Evolutionary conservation across 2,113 vertebrate species (phyloP).

Genomic region (Indri indri): DNA sequence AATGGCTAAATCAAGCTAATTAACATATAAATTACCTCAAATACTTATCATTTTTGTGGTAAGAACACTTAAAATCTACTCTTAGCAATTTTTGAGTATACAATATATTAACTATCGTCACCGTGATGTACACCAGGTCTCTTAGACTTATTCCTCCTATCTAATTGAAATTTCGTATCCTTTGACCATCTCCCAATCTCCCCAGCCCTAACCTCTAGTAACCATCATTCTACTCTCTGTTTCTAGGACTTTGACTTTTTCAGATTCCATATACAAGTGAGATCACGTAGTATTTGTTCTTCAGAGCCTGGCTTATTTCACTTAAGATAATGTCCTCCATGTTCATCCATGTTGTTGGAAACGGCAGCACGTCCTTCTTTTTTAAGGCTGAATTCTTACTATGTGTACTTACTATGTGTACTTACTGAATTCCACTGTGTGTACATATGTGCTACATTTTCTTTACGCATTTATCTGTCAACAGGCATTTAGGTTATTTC

Average conservation of each 20-base stretch:
- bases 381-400: background rate
- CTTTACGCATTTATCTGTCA: background rate
- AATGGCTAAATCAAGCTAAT: background rate
- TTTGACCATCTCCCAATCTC: background rate
- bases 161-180: background rate
- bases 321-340: background rate
- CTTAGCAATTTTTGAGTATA: background rate
- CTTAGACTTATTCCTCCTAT: background rate
- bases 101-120: background rate
- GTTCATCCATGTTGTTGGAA: background rate
- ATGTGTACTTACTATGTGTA: too few relatives aligned
- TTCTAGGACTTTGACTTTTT: background rate
- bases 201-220: background rate
- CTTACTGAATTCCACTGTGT: too few relatives aligned
- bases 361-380: background rate
- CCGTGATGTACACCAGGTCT: background rate
- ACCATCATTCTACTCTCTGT: background rate
- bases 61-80: background rate
- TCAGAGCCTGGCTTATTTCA: background rate
- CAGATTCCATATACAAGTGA: background rate
- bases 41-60: background rate
- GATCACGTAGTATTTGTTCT: background rate
- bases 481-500: background rate
- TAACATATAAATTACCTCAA: background rate
- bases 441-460: background rate